These are phyloP conservation scores for Mormyrus lacerda DNA, from an alignment of 2,113 vertebrate species.

Conservation along the genomic window DNA sequence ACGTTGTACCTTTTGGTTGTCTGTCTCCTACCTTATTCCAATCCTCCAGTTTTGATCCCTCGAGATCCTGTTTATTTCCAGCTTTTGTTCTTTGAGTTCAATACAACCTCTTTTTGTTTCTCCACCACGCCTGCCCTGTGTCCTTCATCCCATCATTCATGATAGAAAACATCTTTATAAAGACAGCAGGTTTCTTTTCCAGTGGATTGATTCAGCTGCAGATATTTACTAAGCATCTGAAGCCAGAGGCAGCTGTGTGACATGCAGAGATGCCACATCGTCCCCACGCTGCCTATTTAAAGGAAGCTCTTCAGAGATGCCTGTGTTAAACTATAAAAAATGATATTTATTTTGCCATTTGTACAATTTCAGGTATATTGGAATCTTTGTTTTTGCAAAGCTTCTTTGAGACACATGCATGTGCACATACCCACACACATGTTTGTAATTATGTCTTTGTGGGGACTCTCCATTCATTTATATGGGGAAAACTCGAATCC, in stretches of 20 bases:
- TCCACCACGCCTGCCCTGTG: not conserved
- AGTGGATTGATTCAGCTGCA: not conserved
- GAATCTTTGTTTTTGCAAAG: not conserved
- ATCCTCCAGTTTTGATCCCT: not conserved
- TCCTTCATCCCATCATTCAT: not conserved
- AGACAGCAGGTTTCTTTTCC: not conserved
- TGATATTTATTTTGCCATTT: not conserved
- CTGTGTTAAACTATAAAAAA: not conserved
- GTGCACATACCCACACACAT: no score
- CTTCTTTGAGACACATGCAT: not conserved
- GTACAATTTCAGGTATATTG: not conserved
- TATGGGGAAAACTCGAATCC: no score
- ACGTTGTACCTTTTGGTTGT: not conserved
- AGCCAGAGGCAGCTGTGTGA: not conserved
- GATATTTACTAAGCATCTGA: not conserved
- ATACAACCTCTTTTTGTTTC: not conserved
- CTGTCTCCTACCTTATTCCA: not conserved
- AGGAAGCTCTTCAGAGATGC: not conserved
- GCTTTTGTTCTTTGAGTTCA: not conserved
- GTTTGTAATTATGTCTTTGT: no score
- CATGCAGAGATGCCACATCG: not conserved
- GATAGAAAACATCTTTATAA: not conserved
- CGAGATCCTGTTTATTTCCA: not conserved
- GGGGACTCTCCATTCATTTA: no score
- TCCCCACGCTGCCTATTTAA: not conserved